phyloP scores from a whole-genome alignment of 2,113 vertebrate genomes.

The Chiloscyllium plagiosum region DNA sequence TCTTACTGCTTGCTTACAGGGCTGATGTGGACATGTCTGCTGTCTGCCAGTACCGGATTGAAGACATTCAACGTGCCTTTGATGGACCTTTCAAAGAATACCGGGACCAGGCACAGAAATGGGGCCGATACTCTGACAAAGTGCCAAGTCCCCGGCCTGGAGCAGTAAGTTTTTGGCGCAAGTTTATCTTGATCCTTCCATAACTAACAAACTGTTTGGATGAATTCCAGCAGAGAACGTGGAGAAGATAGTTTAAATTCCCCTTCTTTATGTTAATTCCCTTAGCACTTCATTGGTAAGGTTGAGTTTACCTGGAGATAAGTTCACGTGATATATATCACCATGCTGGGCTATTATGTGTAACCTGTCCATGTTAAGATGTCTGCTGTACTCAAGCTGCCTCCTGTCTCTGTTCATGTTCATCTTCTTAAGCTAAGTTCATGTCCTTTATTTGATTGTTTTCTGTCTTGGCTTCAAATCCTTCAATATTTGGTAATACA shows the following conservation, averaged over 20 bases:
- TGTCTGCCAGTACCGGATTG: conserved; percentile 78
- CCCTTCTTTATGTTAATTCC: not conserved
- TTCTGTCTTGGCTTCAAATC: too few relatives aligned
- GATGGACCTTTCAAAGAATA: conserved; percentile 89
- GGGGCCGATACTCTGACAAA: conserved; percentile 69
- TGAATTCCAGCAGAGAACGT: not conserved
- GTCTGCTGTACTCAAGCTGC: too few relatives aligned
- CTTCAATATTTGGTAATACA: too few relatives aligned
- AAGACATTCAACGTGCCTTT: conserved; percentile 79
- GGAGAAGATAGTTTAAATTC: not conserved
- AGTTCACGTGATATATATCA: too few relatives aligned
- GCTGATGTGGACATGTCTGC: conserved; percentile 85
- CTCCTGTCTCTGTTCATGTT: too few relatives aligned
- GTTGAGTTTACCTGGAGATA: not conserved
- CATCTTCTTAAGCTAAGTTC: too few relatives aligned
- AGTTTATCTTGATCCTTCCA: not conserved
- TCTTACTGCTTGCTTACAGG: conserved; percentile 53
- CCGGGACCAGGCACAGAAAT: conserved; percentile 75
- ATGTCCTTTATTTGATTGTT: too few relatives aligned
- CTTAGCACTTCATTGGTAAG: not conserved
- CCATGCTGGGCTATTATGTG: too few relatives aligned
- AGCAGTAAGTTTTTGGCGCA: conserved; percentile 63
- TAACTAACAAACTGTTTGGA: not conserved
- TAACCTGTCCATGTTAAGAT: too few relatives aligned
- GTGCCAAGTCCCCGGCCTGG: conserved; percentile 77